Evolutionary conservation across 2,113 vertebrate genomes (phyloP).

Genomic region (Apistogramma diplotaenia): DNA sequence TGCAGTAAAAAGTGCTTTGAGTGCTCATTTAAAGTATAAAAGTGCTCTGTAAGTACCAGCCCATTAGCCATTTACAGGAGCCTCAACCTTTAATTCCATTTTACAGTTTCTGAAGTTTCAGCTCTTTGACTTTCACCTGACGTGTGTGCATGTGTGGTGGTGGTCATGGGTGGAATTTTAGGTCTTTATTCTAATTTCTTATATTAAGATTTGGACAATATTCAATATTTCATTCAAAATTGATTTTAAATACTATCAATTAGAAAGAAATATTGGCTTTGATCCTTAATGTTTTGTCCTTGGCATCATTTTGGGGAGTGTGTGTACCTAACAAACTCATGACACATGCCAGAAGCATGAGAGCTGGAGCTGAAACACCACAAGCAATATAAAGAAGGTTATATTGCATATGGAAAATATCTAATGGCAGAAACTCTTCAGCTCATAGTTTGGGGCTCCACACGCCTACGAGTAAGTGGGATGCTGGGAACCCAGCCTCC

Average conservation of each 20-base stretch:
- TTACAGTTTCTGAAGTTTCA: background rate
- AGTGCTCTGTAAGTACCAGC: no score
- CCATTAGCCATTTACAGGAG: no score
- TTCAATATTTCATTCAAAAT: no score
- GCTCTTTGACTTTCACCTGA: background rate
- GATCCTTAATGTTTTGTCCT: background rate
- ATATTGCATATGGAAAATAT: background rate
- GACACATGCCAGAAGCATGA: background rate
- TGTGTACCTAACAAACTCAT: background rate
- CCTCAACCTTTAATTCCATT: no score
- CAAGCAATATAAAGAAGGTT: background rate
- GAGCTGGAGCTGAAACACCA: background rate
- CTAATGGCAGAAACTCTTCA: constrained; percentile 46
- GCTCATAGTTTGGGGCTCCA: constrained; percentile 81
- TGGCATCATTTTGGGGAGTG: background rate
- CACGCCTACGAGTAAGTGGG: constrained; percentile 84
- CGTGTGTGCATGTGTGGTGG: background rate
- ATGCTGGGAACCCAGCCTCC: constrained; percentile 83
- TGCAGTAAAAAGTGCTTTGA: no score
- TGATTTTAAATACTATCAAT: no score
- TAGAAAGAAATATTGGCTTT: background rate
- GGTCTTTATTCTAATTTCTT: background rate
- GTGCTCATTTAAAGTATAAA: no score
- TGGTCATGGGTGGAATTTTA: background rate
- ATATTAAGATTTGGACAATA: background rate